Evolutionary conservation across 2,797 vertebrate species (phyloP).

Genomic region (Acrossocheilus wenchowensis): DNA sequence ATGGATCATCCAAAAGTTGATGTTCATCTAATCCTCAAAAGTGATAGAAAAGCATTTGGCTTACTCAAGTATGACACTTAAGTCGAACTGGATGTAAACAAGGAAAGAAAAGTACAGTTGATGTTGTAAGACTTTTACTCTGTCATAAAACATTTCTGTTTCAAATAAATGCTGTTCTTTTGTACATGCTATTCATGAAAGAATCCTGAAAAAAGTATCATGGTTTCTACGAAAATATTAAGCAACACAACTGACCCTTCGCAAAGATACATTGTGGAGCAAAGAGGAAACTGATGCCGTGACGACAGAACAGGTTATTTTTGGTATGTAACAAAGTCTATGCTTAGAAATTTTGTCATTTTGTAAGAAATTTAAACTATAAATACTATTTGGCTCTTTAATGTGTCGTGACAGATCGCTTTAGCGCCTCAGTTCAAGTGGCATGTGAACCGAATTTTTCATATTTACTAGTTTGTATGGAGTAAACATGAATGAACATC

Average conservation of each 20-base stretch:
- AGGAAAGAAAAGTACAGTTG: background rate
- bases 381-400: background rate
- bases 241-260: background rate
- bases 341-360: too few species aligned
- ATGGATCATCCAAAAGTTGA: slow-evolving; percentile 4
- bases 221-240: background rate
- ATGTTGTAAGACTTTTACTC: background rate
- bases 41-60: slow-evolving; percentile 6
- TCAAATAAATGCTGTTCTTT: background rate
- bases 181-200: background rate
- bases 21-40: background rate
- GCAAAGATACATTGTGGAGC: too few species aligned
- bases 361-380: too few species aligned
- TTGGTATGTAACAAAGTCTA: too few species aligned
- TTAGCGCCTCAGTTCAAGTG: background rate
- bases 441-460: too few species aligned
- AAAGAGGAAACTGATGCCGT: too few species aligned
- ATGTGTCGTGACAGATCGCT: background rate
- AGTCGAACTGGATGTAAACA: background rate
- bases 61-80: background rate
- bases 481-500: background rate
- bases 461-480: background rate
- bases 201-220: background rate
- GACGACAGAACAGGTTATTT: too few species aligned
- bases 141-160: background rate